Conservation (phyloP, 2,113 vertebrate genomes). For the Gymnogyps californianus region DNA sequence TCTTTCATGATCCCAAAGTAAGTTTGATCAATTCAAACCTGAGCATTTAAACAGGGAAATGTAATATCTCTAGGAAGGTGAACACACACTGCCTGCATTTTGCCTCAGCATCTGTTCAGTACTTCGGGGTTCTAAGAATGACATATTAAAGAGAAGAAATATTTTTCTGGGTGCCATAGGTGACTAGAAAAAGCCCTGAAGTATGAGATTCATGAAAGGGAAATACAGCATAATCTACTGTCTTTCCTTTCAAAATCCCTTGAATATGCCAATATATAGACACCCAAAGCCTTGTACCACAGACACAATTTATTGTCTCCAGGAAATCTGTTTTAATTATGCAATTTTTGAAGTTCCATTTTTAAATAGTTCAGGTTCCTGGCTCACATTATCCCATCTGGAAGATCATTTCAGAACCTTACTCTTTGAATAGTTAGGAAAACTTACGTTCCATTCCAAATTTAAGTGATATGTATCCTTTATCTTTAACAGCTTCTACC, state of each 20-base stretch:
- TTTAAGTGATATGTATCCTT: neutral
- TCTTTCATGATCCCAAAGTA: neutral
- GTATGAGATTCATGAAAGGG: neutral
- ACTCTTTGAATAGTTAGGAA: neutral
- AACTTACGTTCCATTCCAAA: neutral
- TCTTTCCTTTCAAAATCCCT: neutral
- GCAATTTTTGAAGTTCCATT: neutral
- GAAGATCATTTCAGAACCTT: neutral
- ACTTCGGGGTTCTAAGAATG: neutral
- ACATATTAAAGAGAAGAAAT: neutral
- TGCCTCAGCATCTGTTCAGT: neutral
- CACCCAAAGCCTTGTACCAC: neutral
- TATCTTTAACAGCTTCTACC: neutral
- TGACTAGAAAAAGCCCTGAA: neutral
- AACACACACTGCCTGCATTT: neutral
- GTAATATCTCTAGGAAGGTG: neutral
- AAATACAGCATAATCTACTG: neutral
- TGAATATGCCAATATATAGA: neutral
- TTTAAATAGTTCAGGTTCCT: neutral
- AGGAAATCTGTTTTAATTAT: neutral
- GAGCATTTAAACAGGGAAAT: neutral
- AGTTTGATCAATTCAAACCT: neutral
- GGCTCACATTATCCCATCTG: neutral
- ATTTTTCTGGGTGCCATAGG: neutral
- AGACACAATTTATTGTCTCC: neutral